Percentiles rank a stretch among this genome's conserved stretches.
These are phyloP conservation scores for Halocaridina rubra DNA, from an alignment of 2,888 invertebrate genomes.

Conservation along the genomic window DNA sequence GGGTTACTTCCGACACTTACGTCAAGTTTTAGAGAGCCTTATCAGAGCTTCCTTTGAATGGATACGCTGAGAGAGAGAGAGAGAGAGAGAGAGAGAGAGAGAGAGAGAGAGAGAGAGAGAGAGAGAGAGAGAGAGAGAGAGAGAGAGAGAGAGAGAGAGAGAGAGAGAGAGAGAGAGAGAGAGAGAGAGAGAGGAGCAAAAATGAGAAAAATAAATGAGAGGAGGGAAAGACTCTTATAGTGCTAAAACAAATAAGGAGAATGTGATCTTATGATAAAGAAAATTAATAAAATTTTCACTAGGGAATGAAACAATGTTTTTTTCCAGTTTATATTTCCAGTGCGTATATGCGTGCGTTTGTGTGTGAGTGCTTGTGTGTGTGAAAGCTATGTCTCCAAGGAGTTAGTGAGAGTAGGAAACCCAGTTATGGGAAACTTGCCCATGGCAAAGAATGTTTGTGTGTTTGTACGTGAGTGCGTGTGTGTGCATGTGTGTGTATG, in stretches of 20 bases:
- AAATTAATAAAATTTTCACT: no score
- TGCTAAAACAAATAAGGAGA: no score
- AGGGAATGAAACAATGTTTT: no score
- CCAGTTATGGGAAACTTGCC: neutral
- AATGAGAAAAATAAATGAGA: no score
- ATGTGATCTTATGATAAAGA: no score
- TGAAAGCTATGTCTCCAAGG: no score
- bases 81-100: neutral
- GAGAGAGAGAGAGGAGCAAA: neutral
- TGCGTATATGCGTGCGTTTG: neutral
- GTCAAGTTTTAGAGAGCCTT: no score
- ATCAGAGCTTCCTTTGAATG: no score
- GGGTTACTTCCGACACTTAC: no score
- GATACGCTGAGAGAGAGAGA: neutral
- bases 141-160: neutral
- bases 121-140: neutral
- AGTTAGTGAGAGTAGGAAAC: no score
- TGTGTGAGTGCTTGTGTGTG: slow-evolving; percentile 4
- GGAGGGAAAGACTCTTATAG: no score
- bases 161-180: slow-evolving; percentile 1
- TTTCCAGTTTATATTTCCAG: neutral
- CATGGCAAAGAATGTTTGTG: neutral
- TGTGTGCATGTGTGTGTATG: slow-evolving; percentile 9
- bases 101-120: neutral
- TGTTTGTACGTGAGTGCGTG: slow-evolving; percentile 14